Base-by-base conservation (phyloP, 2,113 vertebrate species). In the Syngnathus floridae region DNA sequence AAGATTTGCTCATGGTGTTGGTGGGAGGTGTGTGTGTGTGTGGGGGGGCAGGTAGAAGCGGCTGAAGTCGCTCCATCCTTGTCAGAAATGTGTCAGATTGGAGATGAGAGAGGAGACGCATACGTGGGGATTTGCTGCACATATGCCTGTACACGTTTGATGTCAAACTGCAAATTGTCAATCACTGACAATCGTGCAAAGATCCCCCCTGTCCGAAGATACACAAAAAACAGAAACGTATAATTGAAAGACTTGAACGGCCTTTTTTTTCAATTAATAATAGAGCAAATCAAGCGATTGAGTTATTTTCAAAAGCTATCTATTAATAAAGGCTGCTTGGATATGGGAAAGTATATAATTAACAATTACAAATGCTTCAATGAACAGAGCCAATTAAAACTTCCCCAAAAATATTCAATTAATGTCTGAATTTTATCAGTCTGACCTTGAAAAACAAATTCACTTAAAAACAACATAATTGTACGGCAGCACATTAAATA, bases 81-180 rank as follows among this genome's bases (percentile, higher is more conserved):
- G 60, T 73, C 71, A 83, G 77, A 82, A 82, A 77, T 79, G 78
- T 80, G 81, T 75, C 46, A 65, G 71, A 78, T 62, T 65, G 63
- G 73, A 81, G 80, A 76, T 76, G 64, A 79, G 69, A 78, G 63
- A 74, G 71, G 71, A 80, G 41, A 59, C 55, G 64, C 65, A 69
- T 22, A 48, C 14, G 62, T 37, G 51, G 51, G 58, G 73, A 82
- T 61, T 78, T 49, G 74, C 63, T 68, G 48, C 17, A 77, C 75
- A 67, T 67, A 65, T 62, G 54, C 71, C 56, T 78, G 75, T 76
- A 65, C 67, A 79, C 78, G 64, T 75, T 69, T 80, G 79, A 80
- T 72, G 40, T 65, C 64, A n/a, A 72, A 40, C 73, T 74, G 74
- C 84, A 83, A 85, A 66, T 73, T 84, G 86, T 86, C 90, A 84